These are phyloP conservation scores for Drosophila novamexicana DNA, from an alignment of 1,140 invertebrate species.

Conservation along the genomic window DNA sequence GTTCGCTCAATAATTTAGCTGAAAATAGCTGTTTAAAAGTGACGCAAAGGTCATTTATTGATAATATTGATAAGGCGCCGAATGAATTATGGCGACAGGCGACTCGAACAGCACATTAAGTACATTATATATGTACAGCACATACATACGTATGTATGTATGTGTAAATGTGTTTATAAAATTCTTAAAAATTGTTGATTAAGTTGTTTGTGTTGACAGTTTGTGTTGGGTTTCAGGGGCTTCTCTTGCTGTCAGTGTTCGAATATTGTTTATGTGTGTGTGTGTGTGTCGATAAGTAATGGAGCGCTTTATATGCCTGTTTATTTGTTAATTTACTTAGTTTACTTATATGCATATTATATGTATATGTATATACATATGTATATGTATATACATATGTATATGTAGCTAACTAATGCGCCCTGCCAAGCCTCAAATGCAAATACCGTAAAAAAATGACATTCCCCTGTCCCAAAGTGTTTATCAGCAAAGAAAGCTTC, in stretches of 20 bases:
- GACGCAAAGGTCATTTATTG: slow-evolving; percentile 69
- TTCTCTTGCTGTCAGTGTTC: slow-evolving; percentile 16
- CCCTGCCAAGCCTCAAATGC: slow-evolving; percentile 26
- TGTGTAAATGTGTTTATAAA: slow-evolving; percentile 13
- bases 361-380: not conserved
- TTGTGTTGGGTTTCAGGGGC: slow-evolving; percentile 32
- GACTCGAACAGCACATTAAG: slow-evolving; percentile 44
- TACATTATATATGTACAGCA: slow-evolving; percentile 23
- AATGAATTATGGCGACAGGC: slow-evolving; percentile 47
- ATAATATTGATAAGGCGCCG: slow-evolving; percentile 70
- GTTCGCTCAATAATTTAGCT: slow-evolving; percentile 44
- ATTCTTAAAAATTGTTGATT: slow-evolving; percentile 65
- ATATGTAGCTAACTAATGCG: too few species aligned
- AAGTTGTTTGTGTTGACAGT: slow-evolving; percentile 66
- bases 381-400: too few species aligned
- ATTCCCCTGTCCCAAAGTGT: slow-evolving; percentile 41
- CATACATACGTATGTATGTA: not conserved
- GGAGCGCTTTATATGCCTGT: slow-evolving; percentile 22
- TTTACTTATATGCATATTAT: slow-evolving; percentile 15
- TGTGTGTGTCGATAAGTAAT: slow-evolving; percentile 4
- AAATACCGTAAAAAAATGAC: slow-evolving; percentile 47
- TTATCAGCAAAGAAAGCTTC: slow-evolving; percentile 28
- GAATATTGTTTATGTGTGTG: slow-evolving; percentile 23
- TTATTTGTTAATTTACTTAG: slow-evolving; percentile 31
- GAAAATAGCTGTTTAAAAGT: slow-evolving; percentile 41